Evolutionary conservation across 1,140 invertebrate genomes (phyloP).

Genomic region (Eurytemora carolleeae): DNA sequence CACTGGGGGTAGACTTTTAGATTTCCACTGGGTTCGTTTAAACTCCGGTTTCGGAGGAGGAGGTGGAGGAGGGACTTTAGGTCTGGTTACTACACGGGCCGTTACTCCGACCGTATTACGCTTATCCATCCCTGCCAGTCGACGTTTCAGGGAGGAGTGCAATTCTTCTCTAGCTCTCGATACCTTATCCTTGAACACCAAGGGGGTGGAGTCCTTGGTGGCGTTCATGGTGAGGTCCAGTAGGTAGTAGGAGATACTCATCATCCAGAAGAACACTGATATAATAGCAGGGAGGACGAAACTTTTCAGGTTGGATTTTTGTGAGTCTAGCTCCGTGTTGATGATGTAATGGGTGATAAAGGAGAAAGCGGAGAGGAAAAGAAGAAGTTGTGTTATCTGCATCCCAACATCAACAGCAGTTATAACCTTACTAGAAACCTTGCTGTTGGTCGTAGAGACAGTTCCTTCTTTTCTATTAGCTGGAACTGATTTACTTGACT

Average conservation of each 20-base stretch:
- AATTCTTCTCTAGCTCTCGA: conserved; percentile 2
- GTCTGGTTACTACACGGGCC: no score
- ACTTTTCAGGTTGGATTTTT: conserved; percentile 2
- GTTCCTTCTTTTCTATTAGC: background rate
- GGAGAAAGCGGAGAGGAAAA: conserved; percentile 5
- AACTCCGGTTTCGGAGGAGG: background rate
- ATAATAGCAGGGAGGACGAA: conserved; percentile 11
- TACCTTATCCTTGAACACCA: conserved; percentile 6
- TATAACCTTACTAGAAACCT: background rate
- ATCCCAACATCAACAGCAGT: conserved; percentile 2
- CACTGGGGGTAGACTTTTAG: background rate
- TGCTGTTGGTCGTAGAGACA: background rate
- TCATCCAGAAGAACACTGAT: conserved; percentile 9
- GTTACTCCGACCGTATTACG: background rate
- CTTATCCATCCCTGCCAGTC: background rate
- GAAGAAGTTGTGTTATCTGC: conserved; percentile 1
- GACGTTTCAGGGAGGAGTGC: background rate
- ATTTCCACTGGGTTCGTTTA: background rate
- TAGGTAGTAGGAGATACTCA: conserved; percentile 3
- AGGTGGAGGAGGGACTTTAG: background rate
- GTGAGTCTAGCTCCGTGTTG: conserved; percentile 3
- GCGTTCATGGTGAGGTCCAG: background rate
- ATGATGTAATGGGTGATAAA: conserved; percentile 10
- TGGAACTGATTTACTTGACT: background rate
- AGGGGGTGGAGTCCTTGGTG: background rate